These are phyloP conservation scores for Gisinianus flammeolus DNA, from an alignment of 2,888 invertebrate species.

Conservation along the genomic window DNA sequence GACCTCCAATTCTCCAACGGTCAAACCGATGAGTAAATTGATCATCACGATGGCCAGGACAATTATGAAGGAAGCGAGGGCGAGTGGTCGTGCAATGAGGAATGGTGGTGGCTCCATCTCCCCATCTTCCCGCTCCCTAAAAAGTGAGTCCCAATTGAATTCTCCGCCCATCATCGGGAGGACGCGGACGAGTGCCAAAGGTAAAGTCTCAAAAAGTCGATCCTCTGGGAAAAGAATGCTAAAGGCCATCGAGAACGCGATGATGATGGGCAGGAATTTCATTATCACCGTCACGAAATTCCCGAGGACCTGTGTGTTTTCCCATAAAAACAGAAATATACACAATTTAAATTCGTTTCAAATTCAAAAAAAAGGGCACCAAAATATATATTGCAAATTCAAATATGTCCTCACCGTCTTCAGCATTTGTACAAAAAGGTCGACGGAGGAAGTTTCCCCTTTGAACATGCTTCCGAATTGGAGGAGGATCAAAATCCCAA, in stretches of 20 bases:
- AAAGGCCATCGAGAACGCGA: neutral
- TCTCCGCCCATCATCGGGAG: slow-evolving; percentile 13
- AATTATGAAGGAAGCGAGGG: neutral
- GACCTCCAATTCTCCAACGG: neutral
- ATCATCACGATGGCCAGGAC: neutral
- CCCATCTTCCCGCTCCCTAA: neutral
- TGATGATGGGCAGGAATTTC: neutral
- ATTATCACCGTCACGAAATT: neutral
- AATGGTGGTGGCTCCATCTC: neutral
- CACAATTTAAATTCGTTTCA: too few species aligned
- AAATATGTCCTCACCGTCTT: neutral
- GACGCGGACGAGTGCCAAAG: neutral
- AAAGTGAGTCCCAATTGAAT: slow-evolving; percentile 1
- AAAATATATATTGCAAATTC: slow-evolving; percentile 1
- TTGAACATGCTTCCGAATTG: neutral
- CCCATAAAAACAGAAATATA: too few species aligned
- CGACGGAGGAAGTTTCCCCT: neutral
- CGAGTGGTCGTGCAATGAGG: neutral
- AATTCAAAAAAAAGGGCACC: neutral
- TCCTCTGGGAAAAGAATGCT: neutral
- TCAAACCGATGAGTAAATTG: neutral
- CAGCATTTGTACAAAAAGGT: neutral
- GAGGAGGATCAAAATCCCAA: neutral
- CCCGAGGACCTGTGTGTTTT: neutral
- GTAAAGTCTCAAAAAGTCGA: neutral